Percentiles rank a stretch among this genome's conserved stretches.
Evolutionary conservation across 2,888 invertebrate species (phyloP).

Genomic region (Camponotus fellah): DNA sequence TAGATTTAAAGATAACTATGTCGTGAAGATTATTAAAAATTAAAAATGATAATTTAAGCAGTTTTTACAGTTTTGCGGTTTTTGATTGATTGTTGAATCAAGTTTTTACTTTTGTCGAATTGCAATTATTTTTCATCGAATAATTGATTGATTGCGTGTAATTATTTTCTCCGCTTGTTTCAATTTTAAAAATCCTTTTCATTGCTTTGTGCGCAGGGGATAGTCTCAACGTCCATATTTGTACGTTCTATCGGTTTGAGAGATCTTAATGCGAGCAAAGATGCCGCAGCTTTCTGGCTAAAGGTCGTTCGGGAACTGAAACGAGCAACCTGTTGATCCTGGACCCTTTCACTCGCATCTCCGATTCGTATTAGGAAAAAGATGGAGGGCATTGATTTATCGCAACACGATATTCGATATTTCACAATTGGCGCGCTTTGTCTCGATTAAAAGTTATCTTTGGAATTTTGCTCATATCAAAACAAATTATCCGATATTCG

Average conservation of each 20-base stretch:
- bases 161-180: neutral
- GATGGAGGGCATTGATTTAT: constrained; percentile 53
- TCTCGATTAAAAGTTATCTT: neutral
- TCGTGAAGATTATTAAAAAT: too few relatives aligned
- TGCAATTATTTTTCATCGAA: neutral
- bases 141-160: neutral
- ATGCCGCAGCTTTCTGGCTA: constrained; percentile 67
- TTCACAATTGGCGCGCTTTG: constrained; percentile 36
- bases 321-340: constrained; percentile 77
- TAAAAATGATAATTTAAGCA: neutral
- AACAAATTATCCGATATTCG: neutral
- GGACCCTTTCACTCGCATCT: constrained; percentile 75
- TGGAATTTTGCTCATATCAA: neutral
- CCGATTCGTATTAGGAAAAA: constrained; percentile 35
- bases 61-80: neutral
- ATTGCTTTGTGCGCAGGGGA: neutral
- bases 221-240: neutral
- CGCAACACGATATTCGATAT: constrained; percentile 20
- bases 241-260: constrained; percentile 31
- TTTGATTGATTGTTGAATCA: neutral
- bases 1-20: neutral
- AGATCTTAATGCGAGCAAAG: constrained; percentile 70
- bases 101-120: neutral
- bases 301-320: constrained; percentile 72
- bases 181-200: neutral